Evolutionary conservation across 2,113 vertebrate genomes (phyloP).

Genomic region (Zosterops japonicus): DNA sequence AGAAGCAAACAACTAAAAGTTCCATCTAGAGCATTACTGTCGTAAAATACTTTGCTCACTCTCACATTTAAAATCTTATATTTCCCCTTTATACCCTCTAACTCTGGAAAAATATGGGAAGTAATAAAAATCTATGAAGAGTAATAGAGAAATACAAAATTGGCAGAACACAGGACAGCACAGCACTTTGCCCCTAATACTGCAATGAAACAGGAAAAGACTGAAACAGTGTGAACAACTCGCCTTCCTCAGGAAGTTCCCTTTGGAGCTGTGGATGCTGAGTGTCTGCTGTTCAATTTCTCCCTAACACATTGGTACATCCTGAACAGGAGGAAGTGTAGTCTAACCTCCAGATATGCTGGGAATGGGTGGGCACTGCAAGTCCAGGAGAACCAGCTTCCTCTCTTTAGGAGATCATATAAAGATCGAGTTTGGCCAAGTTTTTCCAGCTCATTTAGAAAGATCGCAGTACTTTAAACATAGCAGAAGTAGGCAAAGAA

Average conservation of each 20-base stretch:
- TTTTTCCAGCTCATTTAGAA: neutral
- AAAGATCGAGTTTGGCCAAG: neutral
- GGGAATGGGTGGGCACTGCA: neutral
- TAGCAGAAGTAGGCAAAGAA: neutral
- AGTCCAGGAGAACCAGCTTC: neutral
- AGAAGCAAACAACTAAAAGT: neutral
- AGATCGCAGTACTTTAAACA: neutral
- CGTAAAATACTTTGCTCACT: neutral
- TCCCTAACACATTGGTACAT: neutral
- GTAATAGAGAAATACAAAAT: neutral
- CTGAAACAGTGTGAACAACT: neutral
- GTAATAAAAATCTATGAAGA: neutral
- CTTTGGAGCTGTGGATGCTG: neutral
- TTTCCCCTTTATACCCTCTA: neutral
- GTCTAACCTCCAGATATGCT: neutral
- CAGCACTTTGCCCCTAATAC: neutral
- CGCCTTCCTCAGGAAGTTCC: constrained; percentile 4
- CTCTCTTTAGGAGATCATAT: neutral
- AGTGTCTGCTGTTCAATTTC: neutral
- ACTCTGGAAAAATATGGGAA: neutral
- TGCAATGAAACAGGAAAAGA: neutral
- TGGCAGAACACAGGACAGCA: neutral
- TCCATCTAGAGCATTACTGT: neutral
- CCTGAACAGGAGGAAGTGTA: neutral
- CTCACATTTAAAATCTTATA: neutral